These are phyloP conservation scores for Melanaphis sacchari DNA, from an alignment of 1,140 invertebrate genomes.

Conservation along the genomic window DNA sequence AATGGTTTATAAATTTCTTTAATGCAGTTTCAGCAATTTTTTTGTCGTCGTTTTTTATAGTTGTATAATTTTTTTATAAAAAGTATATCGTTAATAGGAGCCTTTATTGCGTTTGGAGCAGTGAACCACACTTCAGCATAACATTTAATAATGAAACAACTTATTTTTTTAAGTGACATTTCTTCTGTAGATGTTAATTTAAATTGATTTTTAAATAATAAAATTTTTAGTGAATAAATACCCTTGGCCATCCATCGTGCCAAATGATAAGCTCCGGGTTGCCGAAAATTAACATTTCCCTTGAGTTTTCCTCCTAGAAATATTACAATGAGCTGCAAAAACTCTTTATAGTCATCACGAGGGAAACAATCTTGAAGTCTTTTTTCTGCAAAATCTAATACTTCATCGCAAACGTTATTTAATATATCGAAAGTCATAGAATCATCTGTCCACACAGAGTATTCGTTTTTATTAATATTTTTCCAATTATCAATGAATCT, in stretches of 20 bases:
- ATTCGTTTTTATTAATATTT: slow-evolving; percentile 30
- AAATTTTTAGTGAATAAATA: slow-evolving; percentile 61
- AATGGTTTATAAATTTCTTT: slow-evolving; percentile 61
- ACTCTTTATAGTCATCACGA: slow-evolving; percentile 63
- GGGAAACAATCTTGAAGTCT: slow-evolving; percentile 49
- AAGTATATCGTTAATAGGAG: slow-evolving; percentile 61
- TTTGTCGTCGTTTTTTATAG: slow-evolving; percentile 46
- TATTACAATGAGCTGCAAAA: slow-evolving; percentile 63
- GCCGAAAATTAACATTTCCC: slow-evolving; percentile 62
- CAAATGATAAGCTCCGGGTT: slow-evolving; percentile 60
- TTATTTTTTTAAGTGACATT: slow-evolving; percentile 61
- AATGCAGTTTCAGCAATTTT: slow-evolving; percentile 59
- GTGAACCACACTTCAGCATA: slow-evolving; percentile 62
- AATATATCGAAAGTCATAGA: not conserved
- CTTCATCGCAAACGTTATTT: slow-evolving; percentile 1
- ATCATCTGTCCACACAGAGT: not conserved
- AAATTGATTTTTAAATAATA: slow-evolving; percentile 59
- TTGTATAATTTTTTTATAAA: slow-evolving; percentile 56
- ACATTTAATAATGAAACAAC: slow-evolving; percentile 61
- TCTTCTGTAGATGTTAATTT: slow-evolving; percentile 61
- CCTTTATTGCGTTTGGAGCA: slow-evolving; percentile 59
- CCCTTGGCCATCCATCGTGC: slow-evolving; percentile 61
- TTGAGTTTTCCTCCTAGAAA: slow-evolving; percentile 63
- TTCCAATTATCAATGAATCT: not conserved
- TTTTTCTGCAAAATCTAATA: slow-evolving; percentile 32